These are phyloP conservation scores for Solenopsis invicta DNA, from an alignment of 1,140 invertebrate species.

Conservation along the genomic window DNA sequence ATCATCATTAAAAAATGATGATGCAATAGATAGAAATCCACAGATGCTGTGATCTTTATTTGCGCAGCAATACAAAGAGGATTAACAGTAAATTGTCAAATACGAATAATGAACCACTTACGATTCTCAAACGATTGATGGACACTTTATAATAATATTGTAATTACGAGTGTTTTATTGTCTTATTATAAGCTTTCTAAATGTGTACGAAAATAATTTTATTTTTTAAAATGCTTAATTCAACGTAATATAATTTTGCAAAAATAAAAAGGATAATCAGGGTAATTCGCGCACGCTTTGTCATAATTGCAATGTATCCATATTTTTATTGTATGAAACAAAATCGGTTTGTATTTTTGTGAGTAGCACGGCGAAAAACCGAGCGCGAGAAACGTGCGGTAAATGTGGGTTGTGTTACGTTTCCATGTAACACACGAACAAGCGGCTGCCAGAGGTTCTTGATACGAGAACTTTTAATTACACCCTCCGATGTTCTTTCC, in stretches of 20 bases:
- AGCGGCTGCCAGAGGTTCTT: conserved; percentile 44
- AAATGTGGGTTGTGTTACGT: neutral
- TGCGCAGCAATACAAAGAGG: neutral
- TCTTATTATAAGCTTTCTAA: neutral
- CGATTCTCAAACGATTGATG: neutral
- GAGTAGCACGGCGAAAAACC: neutral
- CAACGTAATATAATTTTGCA: neutral
- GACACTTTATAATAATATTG: neutral
- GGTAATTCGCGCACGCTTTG: neutral
- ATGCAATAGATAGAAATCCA: neutral
- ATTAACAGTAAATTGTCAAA: neutral
- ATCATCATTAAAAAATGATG: conserved; percentile 11
- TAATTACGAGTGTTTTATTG: neutral
- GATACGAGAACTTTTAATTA: conserved; percentile 64
- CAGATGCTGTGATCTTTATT: neutral
- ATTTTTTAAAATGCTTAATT: neutral
- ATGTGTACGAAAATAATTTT: neutral
- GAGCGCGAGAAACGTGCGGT: neutral
- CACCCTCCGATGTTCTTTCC: conserved; percentile 52
- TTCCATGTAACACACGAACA: neutral
- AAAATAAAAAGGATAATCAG: neutral
- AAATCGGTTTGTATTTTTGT: neutral
- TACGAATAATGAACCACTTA: neutral
- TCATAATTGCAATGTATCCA: neutral
- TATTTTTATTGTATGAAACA: neutral